These are phyloP conservation scores for Lissonota sp. DNA, from an alignment of 2,888 invertebrate species.

Conservation along the genomic window DNA sequence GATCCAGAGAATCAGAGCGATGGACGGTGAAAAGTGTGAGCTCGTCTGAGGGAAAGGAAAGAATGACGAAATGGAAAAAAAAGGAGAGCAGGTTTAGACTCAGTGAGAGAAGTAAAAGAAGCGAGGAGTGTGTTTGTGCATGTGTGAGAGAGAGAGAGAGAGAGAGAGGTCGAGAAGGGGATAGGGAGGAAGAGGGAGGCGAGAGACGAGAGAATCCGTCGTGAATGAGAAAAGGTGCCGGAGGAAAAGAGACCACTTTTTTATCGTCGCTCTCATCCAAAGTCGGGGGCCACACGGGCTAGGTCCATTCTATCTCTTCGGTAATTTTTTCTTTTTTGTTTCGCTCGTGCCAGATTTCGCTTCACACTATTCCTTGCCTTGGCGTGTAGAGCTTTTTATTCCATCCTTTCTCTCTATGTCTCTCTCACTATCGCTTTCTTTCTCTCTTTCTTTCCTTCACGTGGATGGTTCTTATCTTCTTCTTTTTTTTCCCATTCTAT, in stretches of 20 bases:
- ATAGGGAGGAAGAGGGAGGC: background rate
- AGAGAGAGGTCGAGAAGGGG: no score
- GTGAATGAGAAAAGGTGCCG: slow-evolving; percentile 62
- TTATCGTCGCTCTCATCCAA: slow-evolving; percentile 66
- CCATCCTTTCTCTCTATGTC: slow-evolving; percentile 16
- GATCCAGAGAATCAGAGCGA: slow-evolving; percentile 38
- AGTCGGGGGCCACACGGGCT: slow-evolving; percentile 50
- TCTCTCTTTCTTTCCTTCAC: slow-evolving; percentile 4
- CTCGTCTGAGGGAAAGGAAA: slow-evolving; percentile 40
- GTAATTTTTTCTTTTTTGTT: slow-evolving; percentile 54
- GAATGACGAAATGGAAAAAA: slow-evolving; percentile 44
- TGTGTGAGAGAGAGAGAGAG: slow-evolving; percentile 11
- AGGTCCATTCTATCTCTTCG: slow-evolving; percentile 63
- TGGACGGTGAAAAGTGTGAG: slow-evolving; percentile 53
- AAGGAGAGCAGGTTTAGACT: slow-evolving; percentile 13
- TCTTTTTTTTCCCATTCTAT: slow-evolving; percentile 30
- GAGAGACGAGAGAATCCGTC: slow-evolving; percentile 3
- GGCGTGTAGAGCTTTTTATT: slow-evolving; percentile 43
- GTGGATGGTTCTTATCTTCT: background rate
- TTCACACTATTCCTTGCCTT: slow-evolving; percentile 47
- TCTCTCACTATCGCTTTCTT: slow-evolving; percentile 15
- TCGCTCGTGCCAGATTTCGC: slow-evolving; percentile 47
- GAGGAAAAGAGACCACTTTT: slow-evolving; percentile 64
- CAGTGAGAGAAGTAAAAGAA: slow-evolving; percentile 51
- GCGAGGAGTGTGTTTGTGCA: slow-evolving; percentile 10